A percentile compares a stretch with the other conserved stretches of the same genome.
Conservation (phyloP, 2,113 vertebrate genomes). For the Phrynocephalus versicolor region DNA sequence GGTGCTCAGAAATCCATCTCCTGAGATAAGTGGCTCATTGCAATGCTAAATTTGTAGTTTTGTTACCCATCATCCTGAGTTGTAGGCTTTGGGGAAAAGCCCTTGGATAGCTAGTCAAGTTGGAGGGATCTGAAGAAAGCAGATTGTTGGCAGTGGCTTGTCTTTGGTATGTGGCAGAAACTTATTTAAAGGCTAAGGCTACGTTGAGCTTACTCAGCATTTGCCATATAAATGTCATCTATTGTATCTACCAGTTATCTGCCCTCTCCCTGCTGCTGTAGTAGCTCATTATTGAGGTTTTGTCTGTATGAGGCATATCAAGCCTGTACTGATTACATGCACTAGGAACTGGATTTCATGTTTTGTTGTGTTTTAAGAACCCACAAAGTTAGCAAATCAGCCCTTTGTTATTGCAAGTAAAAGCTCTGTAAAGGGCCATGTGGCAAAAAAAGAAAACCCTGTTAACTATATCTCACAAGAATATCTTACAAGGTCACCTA, state of each 20-base stretch:
- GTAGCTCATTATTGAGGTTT: constrained; percentile 28
- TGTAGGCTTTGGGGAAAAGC: background rate
- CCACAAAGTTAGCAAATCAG: constrained; percentile 2
- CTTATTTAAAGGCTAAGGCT: no score
- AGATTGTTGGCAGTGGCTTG: background rate
- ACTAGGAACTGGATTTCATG: constrained; percentile 31
- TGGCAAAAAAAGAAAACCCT: background rate
- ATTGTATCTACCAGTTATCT: constrained; percentile 23
- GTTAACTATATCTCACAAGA: background rate
- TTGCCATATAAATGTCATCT: constrained; percentile 23
- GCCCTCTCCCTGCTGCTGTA: background rate
- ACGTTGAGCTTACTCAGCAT: background rate
- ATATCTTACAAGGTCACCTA: background rate
- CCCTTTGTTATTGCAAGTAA: constrained; percentile 3
- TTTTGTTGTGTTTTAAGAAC: background rate
- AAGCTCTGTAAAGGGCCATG: background rate
- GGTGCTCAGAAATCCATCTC: background rate
- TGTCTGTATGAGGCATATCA: constrained; percentile 47
- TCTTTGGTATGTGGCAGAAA: no score
- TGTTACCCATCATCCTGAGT: background rate
- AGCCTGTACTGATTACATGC: constrained; percentile 28
- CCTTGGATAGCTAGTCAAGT: background rate
- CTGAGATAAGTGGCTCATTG: no score
- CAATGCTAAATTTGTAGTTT: background rate
- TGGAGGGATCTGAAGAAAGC: background rate